Evolutionary conservation across 2,888 invertebrate genomes (phyloP).

Genomic region (Yponomeuta evonymella): DNA sequence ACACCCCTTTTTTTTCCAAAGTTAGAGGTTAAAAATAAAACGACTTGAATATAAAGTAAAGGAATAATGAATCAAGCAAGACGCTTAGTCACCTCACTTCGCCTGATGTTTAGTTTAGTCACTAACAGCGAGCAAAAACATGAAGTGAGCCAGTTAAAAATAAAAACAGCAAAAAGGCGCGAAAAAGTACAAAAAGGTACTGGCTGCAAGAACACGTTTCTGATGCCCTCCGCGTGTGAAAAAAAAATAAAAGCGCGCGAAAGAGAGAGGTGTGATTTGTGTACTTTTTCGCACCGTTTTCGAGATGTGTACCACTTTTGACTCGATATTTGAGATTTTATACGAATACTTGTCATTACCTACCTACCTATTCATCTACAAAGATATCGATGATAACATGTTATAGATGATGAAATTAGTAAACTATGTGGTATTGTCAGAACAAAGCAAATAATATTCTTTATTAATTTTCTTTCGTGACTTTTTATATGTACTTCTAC

Average conservation of each 20-base stretch:
- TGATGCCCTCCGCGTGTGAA: slow-evolving; percentile 34
- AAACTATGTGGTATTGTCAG: too few species aligned
- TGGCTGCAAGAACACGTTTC: slow-evolving; percentile 53
- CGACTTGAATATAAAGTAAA: too few species aligned
- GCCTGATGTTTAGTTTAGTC: not conserved
- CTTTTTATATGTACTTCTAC: too few species aligned
- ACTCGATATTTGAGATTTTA: not conserved
- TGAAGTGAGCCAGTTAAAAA: not conserved
- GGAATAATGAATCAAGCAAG: not conserved
- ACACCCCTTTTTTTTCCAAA: too few species aligned
- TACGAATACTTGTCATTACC: not conserved
- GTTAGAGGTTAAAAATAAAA: too few species aligned
- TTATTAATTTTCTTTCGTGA: too few species aligned
- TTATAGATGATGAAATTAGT: too few species aligned
- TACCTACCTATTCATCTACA: too few species aligned
- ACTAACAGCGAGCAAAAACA: not conserved
- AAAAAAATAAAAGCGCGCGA: slow-evolving; percentile 38
- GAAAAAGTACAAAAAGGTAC: slow-evolving; percentile 23
- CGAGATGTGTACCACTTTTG: not conserved
- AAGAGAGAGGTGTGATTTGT: slow-evolving; percentile 68
- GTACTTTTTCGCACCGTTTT: slow-evolving; percentile 55
- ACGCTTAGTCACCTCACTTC: not conserved
- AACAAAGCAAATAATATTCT: too few species aligned
- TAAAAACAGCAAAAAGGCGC: not conserved
- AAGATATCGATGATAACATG: too few species aligned